Evolutionary conservation across 2,888 invertebrate genomes (phyloP).

Genomic region (Lymantria monacha): DNA sequence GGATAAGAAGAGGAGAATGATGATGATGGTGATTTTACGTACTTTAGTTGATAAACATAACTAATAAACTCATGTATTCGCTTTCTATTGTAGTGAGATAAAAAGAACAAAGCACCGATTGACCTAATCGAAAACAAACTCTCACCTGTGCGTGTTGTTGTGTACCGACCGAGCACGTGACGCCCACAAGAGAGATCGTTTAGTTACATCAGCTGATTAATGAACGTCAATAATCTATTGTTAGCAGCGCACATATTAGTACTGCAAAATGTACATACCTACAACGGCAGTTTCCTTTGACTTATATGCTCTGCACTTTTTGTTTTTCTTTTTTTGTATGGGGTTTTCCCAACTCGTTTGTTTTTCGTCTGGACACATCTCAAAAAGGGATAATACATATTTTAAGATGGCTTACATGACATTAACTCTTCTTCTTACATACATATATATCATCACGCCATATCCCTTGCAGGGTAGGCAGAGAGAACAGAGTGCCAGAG

Average conservation of each 20-base stretch:
- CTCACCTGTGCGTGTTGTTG: constrained; percentile 3
- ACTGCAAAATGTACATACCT: neutral
- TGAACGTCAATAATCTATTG: constrained; percentile 1
- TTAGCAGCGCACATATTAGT: neutral
- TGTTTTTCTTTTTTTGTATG: too few relatives aligned
- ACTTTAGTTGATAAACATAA: neutral
- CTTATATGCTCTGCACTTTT: too few relatives aligned
- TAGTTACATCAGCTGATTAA: constrained; percentile 20
- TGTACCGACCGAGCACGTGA: neutral
- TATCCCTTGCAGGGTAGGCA: too few relatives aligned
- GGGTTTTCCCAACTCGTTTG: too few relatives aligned
- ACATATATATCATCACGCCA: too few relatives aligned
- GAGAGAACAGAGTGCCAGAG: too few relatives aligned
- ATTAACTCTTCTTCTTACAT: too few relatives aligned
- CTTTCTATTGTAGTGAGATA: constrained; percentile 14
- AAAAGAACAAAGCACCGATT: constrained; percentile 11
- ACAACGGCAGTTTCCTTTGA: too few relatives aligned
- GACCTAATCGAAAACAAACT: constrained; percentile 13
- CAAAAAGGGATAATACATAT: too few relatives aligned
- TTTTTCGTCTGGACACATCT: too few relatives aligned
- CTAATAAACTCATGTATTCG: neutral
- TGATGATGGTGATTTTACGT: neutral
- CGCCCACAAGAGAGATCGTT: constrained; percentile 9
- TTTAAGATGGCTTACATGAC: too few relatives aligned
- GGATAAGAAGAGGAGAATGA: too few relatives aligned